These are phyloP conservation scores for Larimichthys polyactis DNA, from an alignment of 2,113 vertebrate genomes.

Conservation along the genomic window DNA sequence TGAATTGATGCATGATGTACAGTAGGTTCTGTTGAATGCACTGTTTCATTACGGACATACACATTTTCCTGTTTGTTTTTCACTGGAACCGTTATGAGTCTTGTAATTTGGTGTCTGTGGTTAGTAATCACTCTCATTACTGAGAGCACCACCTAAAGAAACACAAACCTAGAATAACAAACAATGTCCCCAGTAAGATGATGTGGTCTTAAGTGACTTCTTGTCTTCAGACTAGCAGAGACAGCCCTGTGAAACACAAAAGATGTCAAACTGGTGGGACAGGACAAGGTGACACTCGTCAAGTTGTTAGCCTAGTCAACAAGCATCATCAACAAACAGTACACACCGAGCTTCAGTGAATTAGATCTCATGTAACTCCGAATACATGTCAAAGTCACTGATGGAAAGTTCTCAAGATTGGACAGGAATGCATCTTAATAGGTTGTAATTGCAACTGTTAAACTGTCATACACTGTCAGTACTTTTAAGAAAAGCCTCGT, in stretches of 20 bases:
- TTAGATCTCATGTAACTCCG: constrained; percentile 20
- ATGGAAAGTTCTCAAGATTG: constrained; percentile 2
- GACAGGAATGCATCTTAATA: constrained; percentile 24
- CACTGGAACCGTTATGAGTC: background rate
- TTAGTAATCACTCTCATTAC: background rate
- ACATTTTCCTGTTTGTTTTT: background rate
- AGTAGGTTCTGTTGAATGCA: too few species aligned
- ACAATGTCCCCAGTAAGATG: background rate
- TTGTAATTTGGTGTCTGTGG: background rate
- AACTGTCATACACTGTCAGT: constrained; percentile 42
- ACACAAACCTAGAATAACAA: background rate
- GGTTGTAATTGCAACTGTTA: constrained; percentile 38
- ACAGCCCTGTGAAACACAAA: background rate
- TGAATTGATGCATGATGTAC: background rate
- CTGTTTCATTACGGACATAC: background rate
- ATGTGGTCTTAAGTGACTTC: background rate
- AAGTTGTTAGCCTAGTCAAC: background rate
- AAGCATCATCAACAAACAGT: background rate
- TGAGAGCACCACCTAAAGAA: background rate
- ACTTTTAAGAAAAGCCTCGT: constrained; percentile 44
- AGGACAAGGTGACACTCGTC: background rate
- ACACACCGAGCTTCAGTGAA: background rate
- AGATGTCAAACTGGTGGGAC: background rate
- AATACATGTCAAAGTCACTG: constrained; percentile 15
- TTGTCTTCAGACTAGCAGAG: too few species aligned